Percentiles rank a stretch among this genome's conserved stretches.
Conservation (phyloP, 2,888 invertebrate species). For the Ophioninae sp. region DNA sequence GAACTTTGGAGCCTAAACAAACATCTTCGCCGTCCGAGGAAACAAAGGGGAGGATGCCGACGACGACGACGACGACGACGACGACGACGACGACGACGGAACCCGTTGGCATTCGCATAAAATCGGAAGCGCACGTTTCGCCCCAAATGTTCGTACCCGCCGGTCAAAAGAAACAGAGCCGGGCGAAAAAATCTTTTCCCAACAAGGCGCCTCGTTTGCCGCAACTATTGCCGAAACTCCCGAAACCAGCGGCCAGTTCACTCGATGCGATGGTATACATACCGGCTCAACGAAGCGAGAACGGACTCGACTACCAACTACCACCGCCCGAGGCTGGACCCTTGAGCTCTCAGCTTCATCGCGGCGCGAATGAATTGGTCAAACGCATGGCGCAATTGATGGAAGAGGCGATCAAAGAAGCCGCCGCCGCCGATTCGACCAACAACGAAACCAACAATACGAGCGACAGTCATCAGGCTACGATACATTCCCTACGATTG, state of each 20-base stretch:
- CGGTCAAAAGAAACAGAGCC: slow-evolving; percentile 69
- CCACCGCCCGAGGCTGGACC: slow-evolving; percentile 78
- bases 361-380: slow-evolving; percentile 74
- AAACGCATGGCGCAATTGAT: slow-evolving; percentile 76
- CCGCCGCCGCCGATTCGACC: slow-evolving; percentile 65
- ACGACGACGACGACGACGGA: slow-evolving; percentile 19
- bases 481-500: slow-evolving; percentile 84
- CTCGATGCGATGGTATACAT: slow-evolving; percentile 68
- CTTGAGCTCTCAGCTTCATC: slow-evolving; percentile 73
- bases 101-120: slow-evolving; percentile 3
- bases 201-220: slow-evolving; percentile 71
- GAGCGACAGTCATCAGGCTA: slow-evolving; percentile 82
- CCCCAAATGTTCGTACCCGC: slow-evolving; percentile 26
- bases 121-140: slow-evolving; percentile 44
- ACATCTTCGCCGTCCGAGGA: slow-evolving; percentile 23
- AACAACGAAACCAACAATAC: slow-evolving; percentile 60
- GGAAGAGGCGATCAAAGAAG: slow-evolving; percentile 75
- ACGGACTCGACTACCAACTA: slow-evolving; percentile 67
- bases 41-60: slow-evolving; percentile 5
- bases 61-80: too few relatives aligned
- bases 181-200: slow-evolving; percentile 80
- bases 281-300: slow-evolving; percentile 56
- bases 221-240: slow-evolving; percentile 57
- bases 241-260: slow-evolving; percentile 59
- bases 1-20: slow-evolving; percentile 44